A percentile compares a stretch with the other conserved stretches of the same genome.
These are phyloP conservation scores for Cacajao melanocephalus DNA, from an alignment of 2,797 vertebrate genomes.

Conservation along the genomic window DNA sequence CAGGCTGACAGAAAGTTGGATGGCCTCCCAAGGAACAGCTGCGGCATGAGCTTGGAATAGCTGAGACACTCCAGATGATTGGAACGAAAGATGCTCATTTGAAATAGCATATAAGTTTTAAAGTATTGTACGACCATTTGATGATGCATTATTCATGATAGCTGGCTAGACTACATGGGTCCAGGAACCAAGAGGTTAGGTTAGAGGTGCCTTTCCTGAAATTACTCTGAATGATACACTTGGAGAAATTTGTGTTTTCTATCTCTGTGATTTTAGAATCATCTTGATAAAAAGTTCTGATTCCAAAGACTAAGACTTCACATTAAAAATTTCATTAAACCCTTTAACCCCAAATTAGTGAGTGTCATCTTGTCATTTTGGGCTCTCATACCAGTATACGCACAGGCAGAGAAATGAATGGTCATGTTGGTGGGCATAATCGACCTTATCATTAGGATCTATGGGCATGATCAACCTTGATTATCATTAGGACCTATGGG, in stretches of 20 bases:
- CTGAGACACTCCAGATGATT: not conserved
- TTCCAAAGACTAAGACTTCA: not conserved
- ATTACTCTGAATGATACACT: not conserved
- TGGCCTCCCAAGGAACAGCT: not conserved
- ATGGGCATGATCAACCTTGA: too few species aligned
- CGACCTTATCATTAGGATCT: not conserved
- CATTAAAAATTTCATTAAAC: not conserved
- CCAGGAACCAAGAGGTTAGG: not conserved
- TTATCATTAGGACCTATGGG: too few species aligned
- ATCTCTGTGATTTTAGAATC: not conserved
- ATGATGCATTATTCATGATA: not conserved
- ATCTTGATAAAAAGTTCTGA: not conserved
- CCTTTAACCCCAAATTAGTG: not conserved
- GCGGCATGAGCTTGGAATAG: not conserved
- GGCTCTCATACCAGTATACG: not conserved
- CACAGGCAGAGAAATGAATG: not conserved
- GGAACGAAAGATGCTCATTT: not conserved
- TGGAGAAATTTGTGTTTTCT: not conserved
- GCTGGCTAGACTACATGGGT: not conserved
- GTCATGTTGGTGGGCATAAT: not conserved
- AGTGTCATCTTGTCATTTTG: not conserved
- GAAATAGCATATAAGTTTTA: not conserved
- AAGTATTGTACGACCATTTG: not conserved
- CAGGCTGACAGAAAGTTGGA: not conserved
- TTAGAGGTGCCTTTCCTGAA: not conserved